Percentiles rank a stretch among this genome's conserved stretches.
Conservation (phyloP, 2,797 vertebrate genomes). For the Bradypodion pumilum region DNA sequence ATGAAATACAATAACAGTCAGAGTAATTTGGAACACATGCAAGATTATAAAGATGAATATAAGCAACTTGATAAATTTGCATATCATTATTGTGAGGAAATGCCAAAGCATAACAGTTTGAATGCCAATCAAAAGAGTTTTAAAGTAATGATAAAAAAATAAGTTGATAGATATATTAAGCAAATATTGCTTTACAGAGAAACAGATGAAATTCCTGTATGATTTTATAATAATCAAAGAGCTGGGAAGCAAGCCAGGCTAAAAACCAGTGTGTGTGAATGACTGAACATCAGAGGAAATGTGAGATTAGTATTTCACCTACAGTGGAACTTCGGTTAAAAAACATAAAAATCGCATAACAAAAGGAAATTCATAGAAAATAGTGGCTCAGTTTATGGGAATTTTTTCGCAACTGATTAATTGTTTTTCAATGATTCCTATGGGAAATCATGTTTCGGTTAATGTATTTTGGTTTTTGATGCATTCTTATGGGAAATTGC, state of each 20-base stretch:
- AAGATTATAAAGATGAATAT: neutral
- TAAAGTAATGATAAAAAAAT: constrained; percentile 22
- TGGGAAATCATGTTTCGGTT: too few species aligned
- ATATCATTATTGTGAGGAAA: constrained; percentile 34
- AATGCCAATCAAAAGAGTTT: constrained; percentile 33
- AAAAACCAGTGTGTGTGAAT: neutral
- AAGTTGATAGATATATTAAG: constrained; percentile 38
- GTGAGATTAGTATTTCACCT: neutral
- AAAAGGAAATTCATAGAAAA: too few species aligned
- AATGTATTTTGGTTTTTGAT: too few species aligned
- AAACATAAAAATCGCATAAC: too few species aligned
- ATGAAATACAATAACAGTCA: too few species aligned
- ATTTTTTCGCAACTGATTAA: too few species aligned
- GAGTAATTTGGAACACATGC: constrained; percentile 32
- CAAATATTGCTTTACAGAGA: constrained; percentile 9
- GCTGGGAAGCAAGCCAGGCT: accelerated
- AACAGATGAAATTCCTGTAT: constrained; percentile 21
- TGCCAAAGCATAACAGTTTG: constrained; percentile 3
- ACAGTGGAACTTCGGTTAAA: too few species aligned
- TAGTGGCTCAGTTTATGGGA: too few species aligned
- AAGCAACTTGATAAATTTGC: constrained; percentile 9
- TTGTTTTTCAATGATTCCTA: too few species aligned
- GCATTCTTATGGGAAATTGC: too few species aligned
- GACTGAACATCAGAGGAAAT: constrained; percentile 8
- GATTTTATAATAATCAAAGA: constrained; percentile 21